Conservation (phyloP, 2,113 vertebrate genomes). For the Periophthalmus modestus region DNA sequence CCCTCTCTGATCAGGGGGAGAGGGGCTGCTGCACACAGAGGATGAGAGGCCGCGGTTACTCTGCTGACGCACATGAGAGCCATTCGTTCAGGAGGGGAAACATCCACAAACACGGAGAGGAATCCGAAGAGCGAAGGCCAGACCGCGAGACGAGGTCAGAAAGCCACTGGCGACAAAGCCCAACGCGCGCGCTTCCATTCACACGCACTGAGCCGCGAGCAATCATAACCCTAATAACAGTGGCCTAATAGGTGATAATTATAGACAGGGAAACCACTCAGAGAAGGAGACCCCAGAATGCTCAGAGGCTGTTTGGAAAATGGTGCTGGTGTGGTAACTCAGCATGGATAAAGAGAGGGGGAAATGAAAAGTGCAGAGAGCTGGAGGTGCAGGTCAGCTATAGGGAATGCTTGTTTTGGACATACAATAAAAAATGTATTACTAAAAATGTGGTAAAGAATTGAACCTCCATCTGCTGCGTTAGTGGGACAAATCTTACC, state of each 20-base stretch:
- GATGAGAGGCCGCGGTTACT: slow-evolving; percentile 60
- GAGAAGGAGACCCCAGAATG: slow-evolving; percentile 13
- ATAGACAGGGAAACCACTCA: slow-evolving; percentile 38
- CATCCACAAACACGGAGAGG: slow-evolving; percentile 66
- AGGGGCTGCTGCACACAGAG: slow-evolving; percentile 16
- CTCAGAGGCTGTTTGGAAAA: not conserved
- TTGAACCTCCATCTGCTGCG: not conserved
- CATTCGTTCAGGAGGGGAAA: slow-evolving; percentile 35
- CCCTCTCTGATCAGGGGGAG: slow-evolving; percentile 32
- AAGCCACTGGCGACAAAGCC: slow-evolving; percentile 73
- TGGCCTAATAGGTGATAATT: slow-evolving; percentile 63
- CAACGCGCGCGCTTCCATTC: slow-evolving; percentile 36
- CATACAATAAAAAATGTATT: not conserved
- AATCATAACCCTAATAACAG: slow-evolving; percentile 55
- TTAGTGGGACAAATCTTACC: not conserved
- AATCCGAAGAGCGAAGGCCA: slow-evolving; percentile 66
- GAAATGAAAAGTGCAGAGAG: not conserved
- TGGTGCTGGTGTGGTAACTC: slow-evolving; percentile 5
- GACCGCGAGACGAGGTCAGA: slow-evolving; percentile 76
- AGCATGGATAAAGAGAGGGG: not conserved
- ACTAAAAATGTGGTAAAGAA: not conserved
- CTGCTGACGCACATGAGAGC: slow-evolving; percentile 72
- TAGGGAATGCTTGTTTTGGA: not conserved
- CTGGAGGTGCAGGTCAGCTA: not conserved
- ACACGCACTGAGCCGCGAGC: slow-evolving; percentile 11